Base-by-base conservation (phyloP, 1,140 invertebrate species). In the Zaprionus nigranus region DNA sequence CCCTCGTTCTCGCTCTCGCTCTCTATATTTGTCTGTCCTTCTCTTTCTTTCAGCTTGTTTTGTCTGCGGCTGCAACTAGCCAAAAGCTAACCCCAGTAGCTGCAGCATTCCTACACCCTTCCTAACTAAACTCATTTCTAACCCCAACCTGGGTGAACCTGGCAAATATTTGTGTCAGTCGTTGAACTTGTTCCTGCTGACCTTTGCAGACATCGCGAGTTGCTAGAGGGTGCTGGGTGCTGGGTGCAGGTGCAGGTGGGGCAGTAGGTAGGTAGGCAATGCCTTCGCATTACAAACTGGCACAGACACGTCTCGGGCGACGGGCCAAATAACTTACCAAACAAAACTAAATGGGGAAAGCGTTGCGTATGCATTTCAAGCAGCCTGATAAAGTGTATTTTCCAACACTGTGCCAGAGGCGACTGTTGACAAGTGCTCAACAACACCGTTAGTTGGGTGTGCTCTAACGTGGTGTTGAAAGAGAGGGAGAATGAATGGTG, bases 121-220 rank as follows among this genome's bases (percentile, higher is more conserved):
- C 26, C 38, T 13, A 26, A 40, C 9, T 43, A 26, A 12, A 54
- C 46, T 43, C 57, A 61, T 51, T 60, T 49, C 56, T 60, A 63
- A 49, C 60, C 71, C 65, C 65, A 68, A 65, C 56, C n/a, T n/a
- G 59, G 78, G 65, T 75, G 73, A 78, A 67, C 56, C 49, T 61
- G 73, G 57, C 67, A 80, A 78, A 81, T 88, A 87, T 83, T 87
- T 73, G 78, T 88, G 84, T 69, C 84, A 87, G 78, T 87, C 81
- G 84, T 81, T 88, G 84, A 84, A 83, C 84, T 83, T 81, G 61
- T 73, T 63, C 60, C 73, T 67, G 67, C 60, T 82, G 82, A 74
- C 82, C 81, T 73, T 61, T 62, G 61, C 57, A 76, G 74, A 30
- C 57, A 72, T 13, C 68, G 58, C 58, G 69, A 63, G 68, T 36